Evolutionary conservation across 2,888 invertebrate species (phyloP).

Genomic region (Acleris holmiana): DNA sequence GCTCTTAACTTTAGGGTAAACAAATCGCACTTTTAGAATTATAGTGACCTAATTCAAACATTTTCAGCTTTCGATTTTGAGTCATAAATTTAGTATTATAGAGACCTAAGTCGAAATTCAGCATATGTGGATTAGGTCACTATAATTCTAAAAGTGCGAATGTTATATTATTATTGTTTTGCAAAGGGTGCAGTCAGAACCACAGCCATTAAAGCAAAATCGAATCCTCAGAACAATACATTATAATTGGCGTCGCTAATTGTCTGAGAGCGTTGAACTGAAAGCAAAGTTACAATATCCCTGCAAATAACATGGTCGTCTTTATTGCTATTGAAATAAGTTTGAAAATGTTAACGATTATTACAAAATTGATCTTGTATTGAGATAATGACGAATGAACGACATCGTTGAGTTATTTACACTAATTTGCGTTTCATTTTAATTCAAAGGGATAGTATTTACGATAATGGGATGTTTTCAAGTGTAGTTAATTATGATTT

Average conservation of each 20-base stretch:
- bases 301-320: background rate
- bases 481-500: no score
- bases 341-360: background rate
- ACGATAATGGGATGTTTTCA: no score
- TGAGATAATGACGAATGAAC: slow-evolving; percentile 8
- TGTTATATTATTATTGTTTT: no score
- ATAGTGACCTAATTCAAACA: no score
- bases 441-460: no score
- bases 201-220: background rate
- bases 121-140: no score
- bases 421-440: background rate
- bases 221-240: background rate
- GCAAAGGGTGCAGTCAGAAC: background rate
- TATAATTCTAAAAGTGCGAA: no score
- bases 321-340: background rate
- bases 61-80: no score
- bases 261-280: background rate
- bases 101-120: no score
- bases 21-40: no score
- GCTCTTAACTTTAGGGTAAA: no score
- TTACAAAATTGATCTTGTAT: background rate
- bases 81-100: no score
- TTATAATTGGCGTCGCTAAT: slow-evolving; percentile 6
- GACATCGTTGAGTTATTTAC: slow-evolving; percentile 1
- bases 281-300: background rate